Evolutionary conservation across 1,140 invertebrate genomes (phyloP).

Genomic region (Cyrtorhinus lividipennis): DNA sequence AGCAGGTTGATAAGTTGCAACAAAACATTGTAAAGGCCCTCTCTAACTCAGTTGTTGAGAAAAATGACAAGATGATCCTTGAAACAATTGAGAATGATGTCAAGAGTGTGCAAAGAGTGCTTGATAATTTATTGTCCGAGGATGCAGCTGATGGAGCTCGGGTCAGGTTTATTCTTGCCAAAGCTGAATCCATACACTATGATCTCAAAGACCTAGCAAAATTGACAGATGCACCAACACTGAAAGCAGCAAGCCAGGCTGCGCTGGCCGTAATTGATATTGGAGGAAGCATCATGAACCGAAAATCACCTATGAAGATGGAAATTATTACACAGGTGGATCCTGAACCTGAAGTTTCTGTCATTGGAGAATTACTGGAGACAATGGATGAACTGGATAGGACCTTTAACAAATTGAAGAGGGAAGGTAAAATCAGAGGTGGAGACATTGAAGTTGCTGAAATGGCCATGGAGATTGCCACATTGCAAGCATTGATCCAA

Average conservation of each 20-base stretch:
- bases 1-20: conserved; percentile 13
- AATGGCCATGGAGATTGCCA: conserved; percentile 3
- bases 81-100: conserved; percentile 15
- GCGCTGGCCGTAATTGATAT: background rate
- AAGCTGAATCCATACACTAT: conserved; percentile 1
- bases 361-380: conserved; percentile 3
- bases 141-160: conserved; percentile 2
- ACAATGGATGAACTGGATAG: conserved; percentile 3
- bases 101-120: conserved; percentile 15
- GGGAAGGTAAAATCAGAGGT: background rate
- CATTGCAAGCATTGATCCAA: conserved; percentile 11
- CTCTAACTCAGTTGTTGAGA: background rate
- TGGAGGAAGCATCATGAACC: background rate
- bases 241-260: conserved; percentile 1
- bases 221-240: background rate
- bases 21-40: conserved; percentile 7
- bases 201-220: conserved; percentile 9
- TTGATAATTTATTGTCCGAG: conserved; percentile 12
- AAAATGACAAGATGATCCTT: conserved; percentile 14
- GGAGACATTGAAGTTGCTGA: background rate
- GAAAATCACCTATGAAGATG: background rate
- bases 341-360: background rate
- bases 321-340: conserved; percentile 6
- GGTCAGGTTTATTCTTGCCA: conserved; percentile 11
- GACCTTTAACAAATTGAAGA: background rate